A percentile compares a stretch with the other conserved stretches of the same genome.
These are phyloP conservation scores for Microplitis manilae DNA, from an alignment of 2,888 invertebrate species.

Conservation along the genomic window DNA sequence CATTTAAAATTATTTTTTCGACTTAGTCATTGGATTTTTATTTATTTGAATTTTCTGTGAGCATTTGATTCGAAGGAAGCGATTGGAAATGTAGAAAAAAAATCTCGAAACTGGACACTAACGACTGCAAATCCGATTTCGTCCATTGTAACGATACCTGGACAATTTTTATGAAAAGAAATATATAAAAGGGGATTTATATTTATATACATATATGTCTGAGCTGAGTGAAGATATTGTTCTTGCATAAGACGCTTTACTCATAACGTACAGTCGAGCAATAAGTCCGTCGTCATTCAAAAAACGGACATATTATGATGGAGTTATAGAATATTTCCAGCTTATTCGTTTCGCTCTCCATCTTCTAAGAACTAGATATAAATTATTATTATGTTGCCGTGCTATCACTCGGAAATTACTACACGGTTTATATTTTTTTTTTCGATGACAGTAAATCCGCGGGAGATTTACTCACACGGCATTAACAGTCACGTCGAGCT, in stretches of 20 bases:
- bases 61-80: slow-evolving; percentile 42
- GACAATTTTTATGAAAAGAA: background rate
- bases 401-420: background rate
- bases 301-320: background rate
- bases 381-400: background rate
- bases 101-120: slow-evolving; percentile 48
- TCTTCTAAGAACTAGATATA: background rate
- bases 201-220: background rate
- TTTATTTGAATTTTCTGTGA: background rate
- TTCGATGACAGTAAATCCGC: slow-evolving; percentile 34
- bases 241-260: background rate
- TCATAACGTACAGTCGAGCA: background rate
- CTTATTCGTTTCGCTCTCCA: background rate
- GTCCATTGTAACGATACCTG: slow-evolving; percentile 49
- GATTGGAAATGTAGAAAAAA: slow-evolving; percentile 36
- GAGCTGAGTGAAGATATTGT: background rate
- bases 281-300: background rate
- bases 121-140: slow-evolving; percentile 65
- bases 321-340: background rate
- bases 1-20: too few species aligned
- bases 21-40: background rate
- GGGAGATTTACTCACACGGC: slow-evolving; percentile 36
- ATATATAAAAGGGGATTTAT: background rate
- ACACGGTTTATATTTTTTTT: background rate
- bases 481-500: slow-evolving; percentile 36